Evolutionary conservation across 2,888 invertebrate species (phyloP), one percentile per base, ranked within the genome.

Genomic region (Limenitis camilla): DNA sequence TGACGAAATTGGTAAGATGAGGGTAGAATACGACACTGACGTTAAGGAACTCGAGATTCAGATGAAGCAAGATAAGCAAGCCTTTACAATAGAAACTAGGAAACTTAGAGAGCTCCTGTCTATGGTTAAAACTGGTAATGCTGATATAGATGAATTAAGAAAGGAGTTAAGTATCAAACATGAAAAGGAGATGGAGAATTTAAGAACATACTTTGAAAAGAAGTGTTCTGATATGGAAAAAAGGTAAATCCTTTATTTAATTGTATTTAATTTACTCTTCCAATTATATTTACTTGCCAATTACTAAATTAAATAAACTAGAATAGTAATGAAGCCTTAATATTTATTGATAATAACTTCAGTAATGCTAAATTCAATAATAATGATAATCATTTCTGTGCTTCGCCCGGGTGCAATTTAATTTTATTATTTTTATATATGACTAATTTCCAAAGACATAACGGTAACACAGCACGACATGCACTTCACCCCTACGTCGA

Each of bases 151-250:
- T 8, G 84, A 87, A 10, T 63, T 92, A 40, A 81, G 89, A 49
- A 75, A 84, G 30, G 93, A 93, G 65, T 74, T 93, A 30, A 90
- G 91, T 49, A 69, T 77, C 5, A 91, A 91, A 65, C 94, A 95
- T 76, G 88, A 91, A 33, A 91, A 90, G 58, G 93, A 95, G 72
- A 92, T 95, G 91, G 94, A 94, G 72, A 92, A 94, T 68, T 73
- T 95, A 49, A 86, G 94, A 41, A 92, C 90, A 7, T 95, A 94
- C 67, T 95, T 94, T 68, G 95, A 95, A 68, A 89, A 92, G 67
- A 94, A 94, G 69, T 95, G 94, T 69, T 89, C 91, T 0, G 93
- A 94, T 65, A 89, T 95, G 76, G 94, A 94, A 69, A 92, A 93
- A 67, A 92, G 94, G 91, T 67, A 52, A 53, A 57, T 7, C 19